Conservation (phyloP, 2,888 invertebrate genomes). For the Aspidiotus rigidus region DNA sequence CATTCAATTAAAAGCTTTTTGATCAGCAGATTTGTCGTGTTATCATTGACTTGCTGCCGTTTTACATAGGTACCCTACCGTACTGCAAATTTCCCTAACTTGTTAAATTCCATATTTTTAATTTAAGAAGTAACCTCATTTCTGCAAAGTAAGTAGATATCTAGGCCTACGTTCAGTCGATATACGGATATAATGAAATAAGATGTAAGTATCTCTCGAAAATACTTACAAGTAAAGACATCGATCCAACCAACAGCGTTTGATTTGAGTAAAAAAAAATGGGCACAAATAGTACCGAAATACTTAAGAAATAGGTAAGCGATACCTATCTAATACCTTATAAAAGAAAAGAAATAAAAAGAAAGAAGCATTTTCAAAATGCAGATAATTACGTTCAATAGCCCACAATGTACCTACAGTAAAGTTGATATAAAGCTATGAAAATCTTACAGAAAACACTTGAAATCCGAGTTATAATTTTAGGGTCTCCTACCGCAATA, state of each 20-base stretch:
- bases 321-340: too few relatives aligned
- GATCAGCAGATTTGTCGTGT: too few relatives aligned
- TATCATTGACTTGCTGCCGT: too few relatives aligned
- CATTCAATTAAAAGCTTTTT: too few relatives aligned
- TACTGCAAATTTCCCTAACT: too few relatives aligned
- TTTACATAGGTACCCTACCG: too few relatives aligned
- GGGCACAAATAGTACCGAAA: conserved; percentile 21
- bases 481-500: conserved; percentile 44
- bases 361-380: conserved; percentile 46
- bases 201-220: too few relatives aligned
- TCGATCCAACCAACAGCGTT: not conserved
- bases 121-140: too few relatives aligned
- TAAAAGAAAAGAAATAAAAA: conserved; percentile 48
- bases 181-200: too few relatives aligned
- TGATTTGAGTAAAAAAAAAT: not conserved
- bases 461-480: conserved; percentile 54
- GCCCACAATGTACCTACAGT: conserved; percentile 54
- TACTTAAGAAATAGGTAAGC: conserved; percentile 41
- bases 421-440: conserved; percentile 54
- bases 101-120: too few relatives aligned
- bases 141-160: too few relatives aligned
- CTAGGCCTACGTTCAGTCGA: too few relatives aligned
- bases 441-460: conserved; percentile 57
- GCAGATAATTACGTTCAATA: conserved; percentile 56
- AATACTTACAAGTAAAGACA: not conserved